Conservation (phyloP, 2,113 vertebrate genomes). For the Takifugu flavidus region DNA sequence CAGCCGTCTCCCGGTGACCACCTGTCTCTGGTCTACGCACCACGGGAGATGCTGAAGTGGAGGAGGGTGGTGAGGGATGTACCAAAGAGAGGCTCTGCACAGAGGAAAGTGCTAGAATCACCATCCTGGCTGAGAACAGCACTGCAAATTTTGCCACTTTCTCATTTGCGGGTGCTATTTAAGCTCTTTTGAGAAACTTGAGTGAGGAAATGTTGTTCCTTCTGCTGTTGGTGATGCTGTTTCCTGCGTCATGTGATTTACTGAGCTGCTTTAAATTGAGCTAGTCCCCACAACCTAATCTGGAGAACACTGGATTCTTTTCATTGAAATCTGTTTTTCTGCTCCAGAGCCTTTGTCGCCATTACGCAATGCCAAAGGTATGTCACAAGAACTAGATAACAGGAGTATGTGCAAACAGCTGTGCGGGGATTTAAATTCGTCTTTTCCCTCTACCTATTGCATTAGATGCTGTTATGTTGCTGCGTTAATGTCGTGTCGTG, state of each 20-base stretch:
- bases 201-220: constrained; percentile 12
- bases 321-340: constrained; percentile 63
- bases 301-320: constrained; percentile 60
- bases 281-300: constrained; percentile 43
- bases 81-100: constrained; percentile 26
- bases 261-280: constrained; percentile 45
- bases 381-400: constrained; percentile 65
- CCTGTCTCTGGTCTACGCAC: constrained; percentile 57
- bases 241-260: constrained; percentile 35
- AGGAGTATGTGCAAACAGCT: constrained; percentile 37
- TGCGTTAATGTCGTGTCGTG: not conserved
- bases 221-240: constrained; percentile 35
- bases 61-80: constrained; percentile 23
- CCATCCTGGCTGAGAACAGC: constrained; percentile 21
- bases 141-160: not conserved
- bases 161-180: no score
- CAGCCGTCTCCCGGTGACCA: constrained; percentile 66
- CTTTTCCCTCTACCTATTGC: constrained; percentile 4
- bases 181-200: no score
- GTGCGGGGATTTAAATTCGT: constrained; percentile 7
- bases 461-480: not conserved
- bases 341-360: constrained; percentile 49
- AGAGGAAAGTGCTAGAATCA: constrained; percentile 48
- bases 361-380: constrained; percentile 60
- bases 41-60: constrained; percentile 33